Conservation (phyloP, 1,140 invertebrate species). For the Ceratosolen solmsi region DNA sequence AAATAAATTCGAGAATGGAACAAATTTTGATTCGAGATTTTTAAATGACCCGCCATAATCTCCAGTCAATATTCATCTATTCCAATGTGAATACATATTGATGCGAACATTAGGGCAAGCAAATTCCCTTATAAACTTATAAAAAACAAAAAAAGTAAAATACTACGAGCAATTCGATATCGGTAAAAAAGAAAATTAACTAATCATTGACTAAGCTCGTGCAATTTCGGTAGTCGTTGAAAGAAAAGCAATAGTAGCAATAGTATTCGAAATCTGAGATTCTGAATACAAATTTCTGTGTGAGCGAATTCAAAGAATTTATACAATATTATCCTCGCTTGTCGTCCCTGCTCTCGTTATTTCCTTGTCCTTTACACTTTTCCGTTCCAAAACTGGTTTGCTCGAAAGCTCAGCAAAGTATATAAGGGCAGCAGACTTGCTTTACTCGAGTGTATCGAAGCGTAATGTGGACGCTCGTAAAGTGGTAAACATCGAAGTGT, state of each 20-base stretch:
- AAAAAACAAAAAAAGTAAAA: too few relatives aligned
- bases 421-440: conserved; percentile 1
- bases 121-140: too few relatives aligned
- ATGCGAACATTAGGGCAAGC: too few relatives aligned
- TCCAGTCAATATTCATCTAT: too few relatives aligned
- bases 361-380: background rate
- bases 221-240: background rate
- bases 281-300: background rate
- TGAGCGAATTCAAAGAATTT: background rate
- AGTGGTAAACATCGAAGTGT: conserved; percentile 41
- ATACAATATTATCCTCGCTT: background rate
- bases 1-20: too few relatives aligned
- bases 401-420: background rate
- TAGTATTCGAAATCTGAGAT: background rate
- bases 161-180: too few relatives aligned
- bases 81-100: too few relatives aligned
- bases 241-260: background rate
- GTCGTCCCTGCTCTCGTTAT: background rate
- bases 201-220: too few relatives aligned
- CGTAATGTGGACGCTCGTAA: conserved; percentile 35
- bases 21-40: too few relatives aligned
- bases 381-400: background rate
- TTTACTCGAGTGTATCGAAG: conserved; percentile 35
- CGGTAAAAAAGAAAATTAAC: too few relatives aligned
- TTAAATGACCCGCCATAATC: too few relatives aligned